Base-by-base conservation (phyloP, 2,888 invertebrate species). In the Zygaena filipendulae region DNA sequence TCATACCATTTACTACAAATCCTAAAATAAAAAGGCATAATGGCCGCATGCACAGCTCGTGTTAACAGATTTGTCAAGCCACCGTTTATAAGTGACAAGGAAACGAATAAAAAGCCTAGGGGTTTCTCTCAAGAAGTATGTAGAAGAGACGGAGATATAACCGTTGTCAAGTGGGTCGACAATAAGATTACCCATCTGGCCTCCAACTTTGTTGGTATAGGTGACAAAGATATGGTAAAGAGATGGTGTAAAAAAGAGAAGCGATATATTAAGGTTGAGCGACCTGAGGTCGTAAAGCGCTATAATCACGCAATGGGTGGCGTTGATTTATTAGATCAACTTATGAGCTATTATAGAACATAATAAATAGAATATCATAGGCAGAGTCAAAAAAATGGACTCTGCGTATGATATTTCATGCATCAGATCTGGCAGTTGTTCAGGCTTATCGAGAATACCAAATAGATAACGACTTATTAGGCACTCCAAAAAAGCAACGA, bases 291-390 rank as follows among this genome's bases (percentile, higher is more conserved):
- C 5, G 43, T 50, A 3, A 39, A 22, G 13, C 30, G 29, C 4
- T 49, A 51, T 28, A 50, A 52, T 32, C 36, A 43, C 13, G 40
- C 42, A 13, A 53, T 49, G 46, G 49, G 46, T 10, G 47, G 45
- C 3, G 48, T 49, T 3, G 43, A 54, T 33, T 22, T 45, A 4
- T 25, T 38, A 23, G 47, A 53, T 30, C 45, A 46, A 27, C 30
- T 42, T 8, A 48, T 55, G 33, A 46, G 47, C 12, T 43, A 46
- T 13, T 56, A 52, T 22, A 36, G 50, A 9, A 44, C 46, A 3
- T 43, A n/a, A 42, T 16, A n/a, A n/a, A n/a, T n/a, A n/a, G n/a
- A n/a, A n/a, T n/a, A n/a, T n/a, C n/a, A n/a, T n/a, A n/a, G n/a
- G 42, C 48, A 33, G 44, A 43, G 32, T 50, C 45, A 1, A 42